phyloP scores from a whole-genome alignment of 2,888 invertebrate species.

The Hoplodrina blanda region DNA sequence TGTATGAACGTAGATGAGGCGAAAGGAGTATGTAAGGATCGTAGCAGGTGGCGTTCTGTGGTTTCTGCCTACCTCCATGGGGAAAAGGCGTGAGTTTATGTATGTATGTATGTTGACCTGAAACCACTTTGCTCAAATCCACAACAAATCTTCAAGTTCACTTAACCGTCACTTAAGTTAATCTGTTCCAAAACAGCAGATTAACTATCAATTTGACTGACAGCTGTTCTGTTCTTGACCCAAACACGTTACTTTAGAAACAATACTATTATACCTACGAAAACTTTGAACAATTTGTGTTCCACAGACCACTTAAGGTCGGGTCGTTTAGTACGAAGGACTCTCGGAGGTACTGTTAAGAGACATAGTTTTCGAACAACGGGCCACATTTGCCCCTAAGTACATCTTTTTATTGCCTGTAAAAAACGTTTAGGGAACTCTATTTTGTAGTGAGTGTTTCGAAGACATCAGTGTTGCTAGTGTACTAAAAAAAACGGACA shows the following conservation, averaged over 20 bases:
- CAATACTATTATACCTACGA: slow-evolving; percentile 50
- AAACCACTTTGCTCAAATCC: background rate
- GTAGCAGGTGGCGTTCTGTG: too few species aligned
- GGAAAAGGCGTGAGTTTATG: too few species aligned
- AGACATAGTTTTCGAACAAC: slow-evolving; percentile 37
- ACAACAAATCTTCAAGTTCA: background rate
- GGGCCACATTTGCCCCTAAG: slow-evolving; percentile 35
- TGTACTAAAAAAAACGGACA: background rate
- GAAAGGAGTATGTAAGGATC: too few species aligned
- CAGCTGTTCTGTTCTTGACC: slow-evolving; percentile 12
- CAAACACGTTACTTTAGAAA: slow-evolving; percentile 21
- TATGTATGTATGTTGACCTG: too few species aligned
- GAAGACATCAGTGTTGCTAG: slow-evolving; percentile 30
- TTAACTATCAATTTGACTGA: slow-evolving; percentile 32
- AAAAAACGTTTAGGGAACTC: slow-evolving; percentile 44
- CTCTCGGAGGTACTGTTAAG: slow-evolving; percentile 38
- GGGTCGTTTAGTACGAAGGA: slow-evolving; percentile 42
- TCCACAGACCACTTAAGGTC: slow-evolving; percentile 42
- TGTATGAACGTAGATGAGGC: too few species aligned
- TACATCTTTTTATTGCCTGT: slow-evolving; percentile 43
- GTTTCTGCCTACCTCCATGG: too few species aligned
- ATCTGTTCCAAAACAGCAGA: slow-evolving; percentile 6
- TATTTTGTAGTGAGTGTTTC: slow-evolving; percentile 35
- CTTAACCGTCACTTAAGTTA: background rate
- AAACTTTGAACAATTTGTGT: slow-evolving; percentile 55